These are phyloP conservation scores for Chloroceryle amazona DNA, from an alignment of 2,797 vertebrate species.

Conservation along the genomic window DNA sequence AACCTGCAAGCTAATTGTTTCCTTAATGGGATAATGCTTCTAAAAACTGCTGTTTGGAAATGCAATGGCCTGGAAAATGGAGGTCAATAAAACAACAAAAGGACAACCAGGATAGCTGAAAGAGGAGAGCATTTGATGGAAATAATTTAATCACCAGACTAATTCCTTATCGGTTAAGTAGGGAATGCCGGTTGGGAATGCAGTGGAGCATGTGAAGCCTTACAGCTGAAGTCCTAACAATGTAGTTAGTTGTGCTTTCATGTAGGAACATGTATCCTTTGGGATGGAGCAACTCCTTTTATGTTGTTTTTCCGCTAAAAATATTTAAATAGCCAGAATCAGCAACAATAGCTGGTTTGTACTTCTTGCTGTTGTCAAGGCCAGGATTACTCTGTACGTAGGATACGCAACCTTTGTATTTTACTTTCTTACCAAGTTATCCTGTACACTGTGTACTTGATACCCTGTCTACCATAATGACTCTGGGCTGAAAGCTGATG, in stretches of 20 bases:
- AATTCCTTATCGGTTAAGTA: slow-evolving; percentile 46
- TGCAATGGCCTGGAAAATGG: slow-evolving; percentile 47
- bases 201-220: neutral
- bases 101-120: slow-evolving; percentile 10
- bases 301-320: neutral
- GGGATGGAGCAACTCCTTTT: neutral
- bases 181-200: neutral
- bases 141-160: slow-evolving; percentile 47
- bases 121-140: slow-evolving; percentile 22
- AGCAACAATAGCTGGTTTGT: neutral
- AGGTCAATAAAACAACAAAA: slow-evolving; percentile 61
- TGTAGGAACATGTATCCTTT: neutral
- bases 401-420: neutral
- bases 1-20: slow-evolving; percentile 18
- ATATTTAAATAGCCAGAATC: neutral
- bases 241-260: neutral
- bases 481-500: neutral
- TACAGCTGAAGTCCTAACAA: neutral
- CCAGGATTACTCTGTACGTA: neutral
- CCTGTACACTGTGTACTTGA: no score
- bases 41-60: slow-evolving; percentile 34
- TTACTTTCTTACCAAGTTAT: neutral
- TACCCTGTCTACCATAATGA: neutral
- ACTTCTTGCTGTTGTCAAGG: neutral
- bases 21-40: slow-evolving; percentile 12